A percentile compares a stretch with the other conserved stretches of the same genome.
Conservation (phyloP, 2,113 vertebrate genomes). For the Neomonachus schauinslandi region DNA sequence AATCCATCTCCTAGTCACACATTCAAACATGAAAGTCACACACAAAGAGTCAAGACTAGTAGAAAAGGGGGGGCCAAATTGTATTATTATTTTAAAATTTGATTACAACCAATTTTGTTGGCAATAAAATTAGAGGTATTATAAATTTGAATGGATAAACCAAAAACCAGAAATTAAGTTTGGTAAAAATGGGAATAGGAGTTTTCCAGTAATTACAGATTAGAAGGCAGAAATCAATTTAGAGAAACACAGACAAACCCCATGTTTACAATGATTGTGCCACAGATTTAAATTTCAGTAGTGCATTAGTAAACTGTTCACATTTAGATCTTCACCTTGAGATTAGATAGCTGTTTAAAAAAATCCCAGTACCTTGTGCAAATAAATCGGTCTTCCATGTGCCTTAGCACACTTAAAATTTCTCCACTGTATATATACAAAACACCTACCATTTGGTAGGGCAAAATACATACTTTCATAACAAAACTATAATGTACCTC, state of each 20-base stretch:
- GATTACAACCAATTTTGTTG: conserved; percentile 82
- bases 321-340: conserved; percentile 86
- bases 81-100: conserved; percentile 89
- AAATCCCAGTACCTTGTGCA: conserved; percentile 90
- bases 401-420: conserved; percentile 84
- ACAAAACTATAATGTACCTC: conserved; percentile 97
- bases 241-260: conserved; percentile 77
- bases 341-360: conserved; percentile 81
- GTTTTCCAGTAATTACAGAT: conserved; percentile 83
- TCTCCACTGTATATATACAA: conserved; percentile 87
- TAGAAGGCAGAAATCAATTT: conserved; percentile 83
- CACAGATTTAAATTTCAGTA: conserved; percentile 85
- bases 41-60: conserved; percentile 77
- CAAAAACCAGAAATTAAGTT: conserved; percentile 82
- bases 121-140: conserved; percentile 82
- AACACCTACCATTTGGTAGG: conserved; percentile 88
- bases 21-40: conserved; percentile 49
- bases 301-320: conserved; percentile 86
- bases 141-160: conserved; percentile 70
- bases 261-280: conserved; percentile 82
- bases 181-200: conserved; percentile 69
- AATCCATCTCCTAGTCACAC: conserved; percentile 36
- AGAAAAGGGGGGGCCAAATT: conserved; percentile 87
- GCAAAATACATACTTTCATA: conserved; percentile 94
- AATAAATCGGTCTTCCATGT: conserved; percentile 88